Conservation (phyloP, 2,888 invertebrate genomes). For the Lasioglossum lativentre region DNA sequence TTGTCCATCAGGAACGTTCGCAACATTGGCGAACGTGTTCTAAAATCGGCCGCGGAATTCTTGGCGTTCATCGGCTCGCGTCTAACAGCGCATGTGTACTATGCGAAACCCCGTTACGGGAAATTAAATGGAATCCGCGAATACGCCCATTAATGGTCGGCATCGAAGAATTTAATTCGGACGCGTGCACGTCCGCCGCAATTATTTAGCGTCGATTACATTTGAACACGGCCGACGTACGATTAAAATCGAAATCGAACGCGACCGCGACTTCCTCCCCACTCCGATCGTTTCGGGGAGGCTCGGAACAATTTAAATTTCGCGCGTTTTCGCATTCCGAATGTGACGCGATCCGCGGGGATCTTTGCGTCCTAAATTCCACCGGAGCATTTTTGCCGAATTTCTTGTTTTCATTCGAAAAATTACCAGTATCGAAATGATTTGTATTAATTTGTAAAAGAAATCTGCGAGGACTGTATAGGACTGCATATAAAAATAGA, state of each 20-base stretch:
- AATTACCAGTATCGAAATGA: too few relatives aligned
- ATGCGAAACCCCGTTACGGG: conserved; percentile 4
- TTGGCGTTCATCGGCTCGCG: background rate
- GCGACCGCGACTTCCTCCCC: background rate
- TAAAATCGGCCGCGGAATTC: background rate
- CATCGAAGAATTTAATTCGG: conserved; percentile 40
- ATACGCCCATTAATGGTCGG: conserved; percentile 32
- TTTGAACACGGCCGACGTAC: conserved; percentile 8
- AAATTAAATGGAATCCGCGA: conserved; percentile 43
- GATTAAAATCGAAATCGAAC: conserved; percentile 41
- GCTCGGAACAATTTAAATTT: background rate
- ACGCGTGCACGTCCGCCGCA: background rate
- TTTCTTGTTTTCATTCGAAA: background rate
- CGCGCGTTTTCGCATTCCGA: background rate
- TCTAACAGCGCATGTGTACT: conserved; percentile 1
- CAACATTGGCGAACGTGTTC: background rate
- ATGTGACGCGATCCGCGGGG: background rate
- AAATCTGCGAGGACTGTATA: too few relatives aligned
- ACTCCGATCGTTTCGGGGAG: background rate
- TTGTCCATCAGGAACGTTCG: background rate
- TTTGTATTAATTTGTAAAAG: too few relatives aligned
- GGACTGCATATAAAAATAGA: too few relatives aligned
- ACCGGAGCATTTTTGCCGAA: background rate
- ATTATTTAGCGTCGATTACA: conserved; percentile 33
- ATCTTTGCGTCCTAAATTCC: background rate